These are phyloP conservation scores for Thyatira batis DNA, from an alignment of 2,888 invertebrate genomes.

Conservation along the genomic window DNA sequence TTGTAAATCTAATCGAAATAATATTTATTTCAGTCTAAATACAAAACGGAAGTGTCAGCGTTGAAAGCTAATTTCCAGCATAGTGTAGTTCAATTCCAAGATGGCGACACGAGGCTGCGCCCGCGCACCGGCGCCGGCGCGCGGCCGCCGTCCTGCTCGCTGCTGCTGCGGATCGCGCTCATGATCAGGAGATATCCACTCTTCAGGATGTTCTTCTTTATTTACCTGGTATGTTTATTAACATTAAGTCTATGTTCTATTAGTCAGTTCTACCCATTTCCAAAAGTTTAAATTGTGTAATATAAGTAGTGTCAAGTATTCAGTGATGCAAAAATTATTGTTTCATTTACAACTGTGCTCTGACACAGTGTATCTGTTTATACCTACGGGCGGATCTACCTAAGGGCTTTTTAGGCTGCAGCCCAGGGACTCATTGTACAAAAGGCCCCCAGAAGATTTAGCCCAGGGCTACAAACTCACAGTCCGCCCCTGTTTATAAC, in stretches of 20 bases:
- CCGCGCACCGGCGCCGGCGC: constrained; percentile 21
- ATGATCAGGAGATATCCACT: constrained; percentile 91
- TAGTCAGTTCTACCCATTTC: not conserved
- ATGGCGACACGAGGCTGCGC: constrained; percentile 32
- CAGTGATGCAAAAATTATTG: too few relatives aligned
- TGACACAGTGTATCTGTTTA: too few relatives aligned
- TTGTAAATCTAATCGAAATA: too few relatives aligned
- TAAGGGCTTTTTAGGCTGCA: too few relatives aligned
- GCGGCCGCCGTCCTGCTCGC: constrained; percentile 38
- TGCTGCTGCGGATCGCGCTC: constrained; percentile 90
- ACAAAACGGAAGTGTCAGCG: constrained; percentile 44
- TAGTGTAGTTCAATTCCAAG: constrained; percentile 62
- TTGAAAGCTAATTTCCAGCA: constrained; percentile 44
- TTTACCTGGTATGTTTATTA: constrained; percentile 87
- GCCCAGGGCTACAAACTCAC: too few relatives aligned
- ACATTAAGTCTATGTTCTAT: not conserved
- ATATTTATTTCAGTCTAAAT: constrained; percentile 42
- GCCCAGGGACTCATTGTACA: too few relatives aligned
- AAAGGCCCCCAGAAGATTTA: too few relatives aligned
- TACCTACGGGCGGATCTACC: too few relatives aligned
- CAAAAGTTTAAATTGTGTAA: too few relatives aligned
- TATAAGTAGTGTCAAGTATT: too few relatives aligned
- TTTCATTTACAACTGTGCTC: too few relatives aligned
- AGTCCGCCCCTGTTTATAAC: too few relatives aligned
- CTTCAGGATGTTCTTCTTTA: constrained; percentile 90